A percentile compares a stretch with the other conserved stretches of the same genome.
Evolutionary conservation across 1,140 invertebrate genomes (phyloP).

Genomic region (Tetragonula clypearis): DNA sequence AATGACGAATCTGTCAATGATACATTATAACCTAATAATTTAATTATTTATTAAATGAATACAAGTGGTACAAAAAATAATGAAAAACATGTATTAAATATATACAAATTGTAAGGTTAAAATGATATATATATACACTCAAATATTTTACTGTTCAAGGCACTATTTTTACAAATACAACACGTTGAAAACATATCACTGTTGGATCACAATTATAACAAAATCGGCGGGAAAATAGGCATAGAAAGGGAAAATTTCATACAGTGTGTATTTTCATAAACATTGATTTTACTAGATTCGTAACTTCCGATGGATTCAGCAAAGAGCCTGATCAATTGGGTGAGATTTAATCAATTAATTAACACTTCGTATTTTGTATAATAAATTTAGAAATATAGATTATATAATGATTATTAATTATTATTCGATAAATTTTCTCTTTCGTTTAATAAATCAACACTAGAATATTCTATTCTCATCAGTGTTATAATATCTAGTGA

Average conservation of each 20-base stretch:
- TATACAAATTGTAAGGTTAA: not conserved
- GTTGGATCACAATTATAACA: conserved; percentile 34
- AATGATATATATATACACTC: not conserved
- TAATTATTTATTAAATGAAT: not conserved
- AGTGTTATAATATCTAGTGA: not conserved
- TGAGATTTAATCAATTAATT: not conserved
- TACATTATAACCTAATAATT: conserved; percentile 58
- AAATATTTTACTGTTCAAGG: conserved; percentile 42
- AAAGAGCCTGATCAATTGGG: not conserved
- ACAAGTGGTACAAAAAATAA: not conserved
- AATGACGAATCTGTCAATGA: conserved; percentile 49
- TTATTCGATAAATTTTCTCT: not conserved
- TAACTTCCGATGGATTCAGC: not conserved
- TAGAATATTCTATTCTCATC: not conserved
- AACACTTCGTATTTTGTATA: not conserved
- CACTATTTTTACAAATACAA: not conserved
- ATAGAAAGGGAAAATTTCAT: conserved; percentile 26
- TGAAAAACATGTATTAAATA: not conserved
- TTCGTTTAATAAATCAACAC: not conserved
- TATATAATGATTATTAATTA: not conserved
- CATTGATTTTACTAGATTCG: not conserved
- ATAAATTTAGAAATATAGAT: not conserved
- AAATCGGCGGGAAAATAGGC: conserved; percentile 76
- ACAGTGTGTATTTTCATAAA: not conserved
- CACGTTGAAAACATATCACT: not conserved